phyloP scores from a whole-genome alignment of 2,797 vertebrate genomes.

The Setipinna tenuifilis region DNA sequence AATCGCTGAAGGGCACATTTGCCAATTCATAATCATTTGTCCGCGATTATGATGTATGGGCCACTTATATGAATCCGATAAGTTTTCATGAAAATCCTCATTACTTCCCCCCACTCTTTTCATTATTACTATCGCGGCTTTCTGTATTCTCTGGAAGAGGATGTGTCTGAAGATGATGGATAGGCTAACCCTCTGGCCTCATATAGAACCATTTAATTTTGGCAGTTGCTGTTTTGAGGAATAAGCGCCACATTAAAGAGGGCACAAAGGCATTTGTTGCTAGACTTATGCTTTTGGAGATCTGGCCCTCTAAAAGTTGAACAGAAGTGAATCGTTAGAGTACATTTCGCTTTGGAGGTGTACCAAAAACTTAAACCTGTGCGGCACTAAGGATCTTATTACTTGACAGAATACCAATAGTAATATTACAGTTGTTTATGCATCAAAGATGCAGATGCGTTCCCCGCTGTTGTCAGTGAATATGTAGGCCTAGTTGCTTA shows the following conservation, averaged over 20 bases:
- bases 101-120: constrained; percentile 50
- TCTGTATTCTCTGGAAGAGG: constrained; percentile 23
- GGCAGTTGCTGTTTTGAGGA: constrained; percentile 35
- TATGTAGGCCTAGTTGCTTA: background rate
- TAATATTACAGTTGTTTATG: background rate
- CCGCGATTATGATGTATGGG: constrained; percentile 85
- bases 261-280: background rate
- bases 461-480: background rate
- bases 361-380: constrained; percentile 82
- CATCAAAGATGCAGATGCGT: background rate
- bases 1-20: constrained; percentile 85
- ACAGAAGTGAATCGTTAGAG: constrained; percentile 84
- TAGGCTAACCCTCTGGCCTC: constrained; percentile 20
- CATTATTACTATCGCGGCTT: constrained; percentile 51
- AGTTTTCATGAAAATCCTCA: constrained; percentile 66
- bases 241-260: background rate
- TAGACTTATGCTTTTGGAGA: background rate
- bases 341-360: constrained; percentile 76
- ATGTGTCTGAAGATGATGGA: constrained; percentile 21
- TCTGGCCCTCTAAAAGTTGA: constrained; percentile 75
- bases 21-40: constrained; percentile 88
- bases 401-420: constrained; percentile 74
- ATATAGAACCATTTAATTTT: constrained; percentile 14
- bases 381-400: constrained; percentile 71
- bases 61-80: constrained; percentile 86